Evolutionary conservation across 2,797 vertebrate genomes (phyloP).

Genomic region (Fringilla coelebs): DNA sequence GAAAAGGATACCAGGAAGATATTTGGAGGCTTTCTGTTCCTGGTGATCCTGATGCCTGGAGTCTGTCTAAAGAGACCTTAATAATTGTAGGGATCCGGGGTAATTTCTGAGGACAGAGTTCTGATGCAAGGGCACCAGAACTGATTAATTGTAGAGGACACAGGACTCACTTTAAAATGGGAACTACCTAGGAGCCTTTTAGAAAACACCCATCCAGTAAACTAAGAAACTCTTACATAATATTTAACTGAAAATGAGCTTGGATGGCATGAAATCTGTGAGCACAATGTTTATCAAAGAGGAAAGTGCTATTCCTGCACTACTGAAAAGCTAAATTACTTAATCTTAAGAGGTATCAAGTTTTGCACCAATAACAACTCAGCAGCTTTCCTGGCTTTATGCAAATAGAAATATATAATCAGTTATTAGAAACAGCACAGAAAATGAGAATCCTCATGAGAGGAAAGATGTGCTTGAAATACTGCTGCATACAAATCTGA

Average conservation of each 20-base stretch:
- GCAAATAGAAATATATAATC: background rate
- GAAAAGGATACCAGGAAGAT: background rate
- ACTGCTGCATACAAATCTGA: background rate
- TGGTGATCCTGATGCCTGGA: background rate
- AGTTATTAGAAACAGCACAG: background rate
- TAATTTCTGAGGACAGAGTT: background rate
- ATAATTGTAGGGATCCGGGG: background rate
- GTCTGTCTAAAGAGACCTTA: background rate
- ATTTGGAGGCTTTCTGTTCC: background rate
- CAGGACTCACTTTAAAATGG: background rate
- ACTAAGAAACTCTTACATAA: background rate
- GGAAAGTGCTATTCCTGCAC: background rate
- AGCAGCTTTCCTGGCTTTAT: background rate
- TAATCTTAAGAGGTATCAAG: background rate
- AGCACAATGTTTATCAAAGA: background rate
- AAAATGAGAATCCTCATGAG: background rate
- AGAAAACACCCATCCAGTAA: background rate
- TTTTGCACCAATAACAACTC: background rate
- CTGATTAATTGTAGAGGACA: background rate
- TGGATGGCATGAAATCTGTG: background rate
- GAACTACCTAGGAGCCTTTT: background rate
- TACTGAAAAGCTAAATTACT: background rate
- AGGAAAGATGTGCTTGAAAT: background rate
- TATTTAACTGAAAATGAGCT: background rate
- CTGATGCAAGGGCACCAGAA: background rate